Base-by-base conservation (phyloP, 1,140 invertebrate genomes). In the Drosophila funebris region DNA sequence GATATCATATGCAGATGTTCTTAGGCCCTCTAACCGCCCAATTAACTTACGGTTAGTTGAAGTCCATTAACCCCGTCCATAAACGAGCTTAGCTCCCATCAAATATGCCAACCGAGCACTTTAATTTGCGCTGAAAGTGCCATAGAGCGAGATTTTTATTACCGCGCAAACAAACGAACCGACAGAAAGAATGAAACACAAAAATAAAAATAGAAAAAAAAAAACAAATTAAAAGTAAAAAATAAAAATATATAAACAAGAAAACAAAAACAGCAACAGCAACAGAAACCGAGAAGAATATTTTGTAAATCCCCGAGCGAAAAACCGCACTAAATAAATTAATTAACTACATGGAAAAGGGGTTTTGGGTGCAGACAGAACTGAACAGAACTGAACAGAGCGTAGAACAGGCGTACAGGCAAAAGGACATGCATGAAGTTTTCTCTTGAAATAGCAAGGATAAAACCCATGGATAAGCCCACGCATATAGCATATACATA, bases 311-410 rank as follows among this genome's bases (percentile, higher is more conserved):
- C 79, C 79, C 79, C 56, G 50, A 78, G 79, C 78, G 78, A 77
- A 82, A 78, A 82, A 82, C 79, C 79, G 66, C 79, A 82, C 79
- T 82, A 82, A 82, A 82, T 82, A 82, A 82, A 82, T 82, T 82
- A 82, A 82, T 82, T 82, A 82, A 82, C 78, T 82, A 82, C 79
- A 82, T 63, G 71, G 78, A 75, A 78, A 74, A 63, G 62, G 62
- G 29, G 48, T 48, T 48, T 27, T 48, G n/a, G 29, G 58, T 39
- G 58, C 63, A 74, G 53, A 39, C 58, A 22, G 46, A 58, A 44
- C 56, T 14, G 18, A 41, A 3, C 11, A 14, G 22, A 14, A 67
- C n/a, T n/a, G n/a, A n/a, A n/a, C n/a, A n/a, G n/a, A n/a, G n/a
- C n/a, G n/a, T n/a, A n/a, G n/a, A 62, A 62, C 57, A 73, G 43